Evolutionary conservation across 2,113 vertebrate genomes (phyloP).

Genomic region (Pristiophorus japonicus): DNA sequence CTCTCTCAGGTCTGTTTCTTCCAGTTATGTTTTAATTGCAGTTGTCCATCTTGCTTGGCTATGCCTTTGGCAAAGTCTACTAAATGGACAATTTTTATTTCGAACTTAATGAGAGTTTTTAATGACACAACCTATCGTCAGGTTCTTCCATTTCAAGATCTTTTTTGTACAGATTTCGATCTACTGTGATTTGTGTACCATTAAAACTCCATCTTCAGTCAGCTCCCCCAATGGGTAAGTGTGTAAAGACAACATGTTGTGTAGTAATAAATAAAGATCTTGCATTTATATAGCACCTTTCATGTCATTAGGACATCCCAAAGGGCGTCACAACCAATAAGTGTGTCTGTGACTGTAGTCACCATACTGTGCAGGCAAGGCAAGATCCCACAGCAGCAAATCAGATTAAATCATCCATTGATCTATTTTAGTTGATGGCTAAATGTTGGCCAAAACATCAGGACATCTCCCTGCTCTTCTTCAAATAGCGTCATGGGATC

Average conservation of each 20-base stretch:
- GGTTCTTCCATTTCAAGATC: not conserved
- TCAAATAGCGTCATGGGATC: not conserved
- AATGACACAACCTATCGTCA: not conserved
- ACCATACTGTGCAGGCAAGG: not conserved
- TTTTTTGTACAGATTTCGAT: not conserved
- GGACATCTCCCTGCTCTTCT: not conserved
- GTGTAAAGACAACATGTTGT: not conserved
- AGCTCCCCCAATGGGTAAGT: not conserved
- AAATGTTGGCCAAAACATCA: not conserved
- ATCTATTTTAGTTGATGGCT: not conserved
- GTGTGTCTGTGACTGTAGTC: not conserved
- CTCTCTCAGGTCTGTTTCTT: not conserved
- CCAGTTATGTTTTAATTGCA: slow-evolving; percentile 3
- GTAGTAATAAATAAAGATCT: not conserved
- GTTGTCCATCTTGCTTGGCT: not conserved
- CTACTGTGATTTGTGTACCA: not conserved
- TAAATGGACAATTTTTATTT: not conserved
- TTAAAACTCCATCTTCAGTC: not conserved
- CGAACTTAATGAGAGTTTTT: not conserved
- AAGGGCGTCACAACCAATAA: not conserved
- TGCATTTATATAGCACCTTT: not conserved
- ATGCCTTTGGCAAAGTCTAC: not conserved
- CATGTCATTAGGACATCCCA: not conserved
- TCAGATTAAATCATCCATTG: not conserved
- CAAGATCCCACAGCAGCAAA: not conserved